phyloP scores from a whole-genome alignment of 2,888 invertebrate genomes.

The Dermolepida albohirtum region DNA sequence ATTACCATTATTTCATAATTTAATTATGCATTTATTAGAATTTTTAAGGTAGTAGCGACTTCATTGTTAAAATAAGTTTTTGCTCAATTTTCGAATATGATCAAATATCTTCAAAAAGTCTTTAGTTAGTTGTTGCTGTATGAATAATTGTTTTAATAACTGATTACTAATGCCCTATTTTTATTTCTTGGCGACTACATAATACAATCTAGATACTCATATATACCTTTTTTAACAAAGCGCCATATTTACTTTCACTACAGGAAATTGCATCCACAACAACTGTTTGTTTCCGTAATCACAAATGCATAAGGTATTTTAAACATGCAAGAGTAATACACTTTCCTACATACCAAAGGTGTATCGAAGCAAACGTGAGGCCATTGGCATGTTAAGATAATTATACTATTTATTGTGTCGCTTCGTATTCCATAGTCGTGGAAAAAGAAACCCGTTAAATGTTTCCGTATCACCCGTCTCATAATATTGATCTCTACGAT shows the following conservation, averaged over 20 bases:
- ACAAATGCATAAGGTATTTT: not conserved
- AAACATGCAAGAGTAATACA: not conserved
- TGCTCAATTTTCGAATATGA: too few species aligned
- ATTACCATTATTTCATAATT: too few species aligned
- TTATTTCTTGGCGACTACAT: too few species aligned
- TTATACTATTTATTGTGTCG: slow-evolving; percentile 3
- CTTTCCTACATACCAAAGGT: not conserved
- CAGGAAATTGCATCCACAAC: slow-evolving; percentile 5
- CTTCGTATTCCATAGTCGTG: not conserved
- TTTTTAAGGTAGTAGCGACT: too few species aligned
- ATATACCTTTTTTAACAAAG: not conserved
- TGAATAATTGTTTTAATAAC: too few species aligned
- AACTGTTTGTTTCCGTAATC: slow-evolving; percentile 4
- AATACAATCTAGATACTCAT: not conserved
- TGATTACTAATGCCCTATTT: too few species aligned
- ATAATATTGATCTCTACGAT: slow-evolving; percentile 7
- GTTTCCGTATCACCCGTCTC: not conserved
- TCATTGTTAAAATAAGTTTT: too few species aligned
- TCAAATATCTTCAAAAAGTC: too few species aligned
- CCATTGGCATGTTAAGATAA: slow-evolving; percentile 21
- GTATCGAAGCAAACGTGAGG: not conserved
- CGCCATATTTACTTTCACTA: slow-evolving; percentile 17
- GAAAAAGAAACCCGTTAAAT: slow-evolving; percentile 15
- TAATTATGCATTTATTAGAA: too few species aligned
- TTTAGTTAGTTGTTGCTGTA: too few species aligned